Conservation (phyloP, 1,140 invertebrate species). For the Aradophagus sp. region DNA sequence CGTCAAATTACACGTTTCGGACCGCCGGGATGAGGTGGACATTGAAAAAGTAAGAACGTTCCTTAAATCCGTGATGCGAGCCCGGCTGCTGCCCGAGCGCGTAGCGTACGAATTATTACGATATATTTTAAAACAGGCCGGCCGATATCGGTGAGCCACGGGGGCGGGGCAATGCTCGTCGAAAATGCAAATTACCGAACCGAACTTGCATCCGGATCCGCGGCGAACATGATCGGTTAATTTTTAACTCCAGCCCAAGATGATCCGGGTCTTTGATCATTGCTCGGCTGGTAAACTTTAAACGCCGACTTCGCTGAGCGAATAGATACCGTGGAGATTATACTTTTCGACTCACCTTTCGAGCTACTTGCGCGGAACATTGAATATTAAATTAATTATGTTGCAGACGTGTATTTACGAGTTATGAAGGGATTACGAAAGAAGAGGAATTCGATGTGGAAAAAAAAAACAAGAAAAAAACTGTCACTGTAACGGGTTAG, state of each 20-base stretch:
- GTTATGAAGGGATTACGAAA: conserved; percentile 3
- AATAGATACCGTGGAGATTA: conserved; percentile 41
- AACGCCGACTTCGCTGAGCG: conserved; percentile 27
- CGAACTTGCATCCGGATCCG: conserved; percentile 27
- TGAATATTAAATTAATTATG: conserved; percentile 42
- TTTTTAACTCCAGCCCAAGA: conserved; percentile 23
- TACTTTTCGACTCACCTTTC: conserved; percentile 24
- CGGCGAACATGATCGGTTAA: conserved; percentile 31
- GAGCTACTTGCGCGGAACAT: conserved; percentile 21
- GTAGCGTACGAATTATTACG: conserved; percentile 22
- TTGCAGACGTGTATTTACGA: conserved; percentile 8
- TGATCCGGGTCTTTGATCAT: conserved; percentile 29
- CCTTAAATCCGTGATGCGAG: background rate
- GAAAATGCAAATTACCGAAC: conserved; percentile 49
- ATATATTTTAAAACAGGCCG: conserved; percentile 30
- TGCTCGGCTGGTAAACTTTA: conserved; percentile 24
- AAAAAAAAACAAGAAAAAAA: too few relatives aligned
- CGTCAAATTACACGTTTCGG: conserved; percentile 36
- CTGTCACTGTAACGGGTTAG: too few relatives aligned
- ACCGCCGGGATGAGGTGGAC: conserved; percentile 21
- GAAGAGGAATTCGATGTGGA: background rate
- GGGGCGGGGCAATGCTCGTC: conserved; percentile 36
- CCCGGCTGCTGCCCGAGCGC: background rate
- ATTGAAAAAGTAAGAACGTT: conserved; percentile 27
- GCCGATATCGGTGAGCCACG: conserved; percentile 42